These are phyloP conservation scores for Dysdera silvatica DNA, from an alignment of 1,140 invertebrate species.

Conservation along the genomic window DNA sequence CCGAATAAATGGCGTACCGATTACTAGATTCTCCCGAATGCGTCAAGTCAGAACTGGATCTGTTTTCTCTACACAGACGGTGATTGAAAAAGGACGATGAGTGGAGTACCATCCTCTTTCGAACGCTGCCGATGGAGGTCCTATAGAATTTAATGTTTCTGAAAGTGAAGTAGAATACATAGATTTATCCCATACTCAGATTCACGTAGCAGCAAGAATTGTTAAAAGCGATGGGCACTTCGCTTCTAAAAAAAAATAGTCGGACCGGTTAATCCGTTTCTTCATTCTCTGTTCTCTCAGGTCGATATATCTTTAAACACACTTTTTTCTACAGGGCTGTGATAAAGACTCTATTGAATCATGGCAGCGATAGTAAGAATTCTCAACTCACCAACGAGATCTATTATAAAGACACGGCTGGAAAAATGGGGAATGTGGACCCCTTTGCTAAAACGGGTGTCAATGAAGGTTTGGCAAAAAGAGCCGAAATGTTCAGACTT, in stretches of 20 bases:
- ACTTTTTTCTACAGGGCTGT: neutral
- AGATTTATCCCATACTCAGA: neutral
- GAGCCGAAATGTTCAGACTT: neutral
- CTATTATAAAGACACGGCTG: neutral
- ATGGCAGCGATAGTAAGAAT: neutral
- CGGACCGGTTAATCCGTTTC: neutral
- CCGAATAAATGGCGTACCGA: too few relatives aligned
- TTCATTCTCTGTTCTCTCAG: constrained; percentile 5
- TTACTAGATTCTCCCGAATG: neutral
- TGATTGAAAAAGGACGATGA: neutral
- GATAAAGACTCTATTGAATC: neutral
- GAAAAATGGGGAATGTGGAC: too few relatives aligned
- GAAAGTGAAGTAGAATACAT: neutral
- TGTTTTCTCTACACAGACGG: neutral
- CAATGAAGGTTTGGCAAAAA: neutral
- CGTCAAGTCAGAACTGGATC: neutral
- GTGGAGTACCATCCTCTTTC: neutral
- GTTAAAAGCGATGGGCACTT: neutral
- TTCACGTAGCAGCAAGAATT: neutral
- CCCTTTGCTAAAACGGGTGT: too few relatives aligned
- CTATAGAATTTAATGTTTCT: neutral
- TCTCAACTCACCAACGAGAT: too few relatives aligned
- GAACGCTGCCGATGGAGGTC: neutral
- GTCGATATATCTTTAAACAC: neutral
- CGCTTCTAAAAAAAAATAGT: neutral